Conservation (phyloP, 2,888 invertebrate genomes). For the Sinohyriopsis cumingii region DNA sequence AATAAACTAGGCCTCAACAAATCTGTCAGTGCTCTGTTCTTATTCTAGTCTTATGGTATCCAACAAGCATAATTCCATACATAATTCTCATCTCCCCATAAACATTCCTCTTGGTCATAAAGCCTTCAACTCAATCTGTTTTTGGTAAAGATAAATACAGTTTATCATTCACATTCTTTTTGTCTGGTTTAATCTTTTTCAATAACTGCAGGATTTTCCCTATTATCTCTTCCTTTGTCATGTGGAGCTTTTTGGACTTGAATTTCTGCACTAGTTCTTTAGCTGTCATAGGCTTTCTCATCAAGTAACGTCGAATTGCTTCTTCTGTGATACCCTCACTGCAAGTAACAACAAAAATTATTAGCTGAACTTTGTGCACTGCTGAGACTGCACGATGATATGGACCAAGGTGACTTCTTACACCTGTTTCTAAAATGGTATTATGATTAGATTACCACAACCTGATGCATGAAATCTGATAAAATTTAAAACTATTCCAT, state of each 20-base stretch:
- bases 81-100: no score
- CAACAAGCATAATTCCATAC: no score
- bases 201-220: constrained; percentile 95
- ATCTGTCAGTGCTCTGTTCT: no score
- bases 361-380: neutral
- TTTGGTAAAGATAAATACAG: constrained; percentile 86
- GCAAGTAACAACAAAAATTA: constrained; percentile 14
- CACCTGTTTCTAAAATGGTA: no score
- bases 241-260: constrained; percentile 92
- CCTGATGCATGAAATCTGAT: no score
- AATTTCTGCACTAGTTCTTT: constrained; percentile 96
- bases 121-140: constrained; percentile 7
- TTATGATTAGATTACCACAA: no score
- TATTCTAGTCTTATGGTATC: no score
- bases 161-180: constrained; percentile 92
- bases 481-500: no score
- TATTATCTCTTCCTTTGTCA: constrained; percentile 91
- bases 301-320: constrained; percentile 92
- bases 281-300: constrained; percentile 97
- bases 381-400: no score
- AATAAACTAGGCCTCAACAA: no score
- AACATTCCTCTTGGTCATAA: no score
- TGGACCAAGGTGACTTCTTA: no score
- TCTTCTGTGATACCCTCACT: constrained; percentile 86
- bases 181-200: constrained; percentile 94